Conservation (phyloP, 1,140 invertebrate species). For the Papilio glaucus region DNA sequence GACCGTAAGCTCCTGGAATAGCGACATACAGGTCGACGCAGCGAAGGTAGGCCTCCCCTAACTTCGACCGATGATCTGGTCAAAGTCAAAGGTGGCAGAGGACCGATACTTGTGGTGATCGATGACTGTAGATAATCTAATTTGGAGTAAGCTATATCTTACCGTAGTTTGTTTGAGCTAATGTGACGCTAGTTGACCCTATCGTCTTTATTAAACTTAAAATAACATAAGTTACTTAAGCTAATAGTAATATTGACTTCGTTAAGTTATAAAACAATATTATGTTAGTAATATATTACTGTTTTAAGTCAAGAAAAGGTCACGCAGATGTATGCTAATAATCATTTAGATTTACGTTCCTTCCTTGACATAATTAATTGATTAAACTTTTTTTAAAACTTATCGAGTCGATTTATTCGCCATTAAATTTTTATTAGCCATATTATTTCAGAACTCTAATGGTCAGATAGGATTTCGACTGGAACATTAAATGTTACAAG, state of each 20-base stretch:
- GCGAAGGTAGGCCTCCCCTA: too few relatives aligned
- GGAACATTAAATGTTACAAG: neutral
- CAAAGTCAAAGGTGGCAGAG: too few relatives aligned
- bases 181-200: neutral
- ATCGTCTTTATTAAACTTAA: neutral
- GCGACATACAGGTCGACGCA: too few relatives aligned
- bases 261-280: constrained; percentile 15
- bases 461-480: neutral
- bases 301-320: constrained; percentile 28
- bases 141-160: neutral
- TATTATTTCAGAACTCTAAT: constrained; percentile 15
- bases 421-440: neutral
- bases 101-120: too few relatives aligned
- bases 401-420: neutral
- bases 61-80: too few relatives aligned
- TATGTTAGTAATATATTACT: constrained; percentile 23
- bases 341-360: constrained; percentile 32
- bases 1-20: too few relatives aligned
- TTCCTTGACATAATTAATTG: constrained; percentile 34
- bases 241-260: constrained; percentile 8
- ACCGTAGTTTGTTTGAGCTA: neutral
- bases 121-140: neutral
- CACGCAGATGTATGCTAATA: constrained; percentile 28
- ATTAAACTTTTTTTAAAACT: constrained; percentile 18
- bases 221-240: neutral